Conservation (phyloP, 2,888 invertebrate genomes). For the Orchesella flavescens region DNA sequence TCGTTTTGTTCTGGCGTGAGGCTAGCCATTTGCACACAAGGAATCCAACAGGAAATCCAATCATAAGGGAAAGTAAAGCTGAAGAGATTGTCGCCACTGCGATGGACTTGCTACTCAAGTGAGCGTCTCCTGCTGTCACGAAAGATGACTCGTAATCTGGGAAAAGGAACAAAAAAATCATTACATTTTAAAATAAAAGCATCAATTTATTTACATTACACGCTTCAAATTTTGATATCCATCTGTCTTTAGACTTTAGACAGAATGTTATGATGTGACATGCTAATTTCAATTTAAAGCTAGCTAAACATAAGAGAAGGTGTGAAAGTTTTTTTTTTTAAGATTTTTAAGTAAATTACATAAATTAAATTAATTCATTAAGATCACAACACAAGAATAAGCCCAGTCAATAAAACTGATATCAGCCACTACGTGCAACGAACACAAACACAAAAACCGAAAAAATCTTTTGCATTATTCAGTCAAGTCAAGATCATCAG, state of each 20-base stretch:
- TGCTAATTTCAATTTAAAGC: background rate
- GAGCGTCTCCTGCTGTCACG: conserved; percentile 59
- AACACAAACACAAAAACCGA: conserved; percentile 25
- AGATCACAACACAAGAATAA: conserved; percentile 39
- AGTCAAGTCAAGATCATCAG: background rate
- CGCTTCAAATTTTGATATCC: background rate
- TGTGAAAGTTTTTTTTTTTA: conserved; percentile 6
- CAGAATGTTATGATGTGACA: no score
- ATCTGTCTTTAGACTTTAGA: no score
- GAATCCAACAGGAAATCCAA: conserved; percentile 71
- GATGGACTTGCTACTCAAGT: conserved; percentile 68
- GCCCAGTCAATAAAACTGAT: conserved; percentile 55
- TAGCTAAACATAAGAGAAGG: background rate
- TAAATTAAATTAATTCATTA: background rate
- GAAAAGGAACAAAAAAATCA: conserved; percentile 23
- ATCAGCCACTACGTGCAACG: conserved; percentile 31
- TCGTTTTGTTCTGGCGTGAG: conserved; percentile 66
- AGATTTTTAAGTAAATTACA: no score
- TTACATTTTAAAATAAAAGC: background rate
- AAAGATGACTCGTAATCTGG: conserved; percentile 65
- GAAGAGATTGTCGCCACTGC: conserved; percentile 71
- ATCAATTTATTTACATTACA: background rate
- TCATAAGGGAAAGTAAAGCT: conserved; percentile 68
- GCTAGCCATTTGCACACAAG: conserved; percentile 68
- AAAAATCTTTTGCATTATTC: background rate